Conservation (phyloP, 2,888 invertebrate species). For the Drosophila setosimentum region DNA sequence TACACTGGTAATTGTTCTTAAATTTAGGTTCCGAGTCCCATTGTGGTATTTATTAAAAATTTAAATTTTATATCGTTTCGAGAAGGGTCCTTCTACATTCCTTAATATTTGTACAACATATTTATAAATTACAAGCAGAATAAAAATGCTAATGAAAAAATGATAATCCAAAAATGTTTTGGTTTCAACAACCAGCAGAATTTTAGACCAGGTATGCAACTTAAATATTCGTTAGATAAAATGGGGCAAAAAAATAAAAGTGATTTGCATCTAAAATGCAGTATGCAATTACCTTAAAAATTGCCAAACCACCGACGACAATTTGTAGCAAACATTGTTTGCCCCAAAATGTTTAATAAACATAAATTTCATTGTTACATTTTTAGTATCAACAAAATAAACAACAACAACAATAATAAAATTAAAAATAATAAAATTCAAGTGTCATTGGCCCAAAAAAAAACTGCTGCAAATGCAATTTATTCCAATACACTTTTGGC, state of each 20-base stretch:
- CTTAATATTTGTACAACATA: background rate
- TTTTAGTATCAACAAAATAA: constrained; percentile 8
- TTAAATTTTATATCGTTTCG: background rate
- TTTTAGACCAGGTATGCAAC: constrained; percentile 10
- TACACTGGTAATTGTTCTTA: background rate
- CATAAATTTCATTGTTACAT: constrained; percentile 39
- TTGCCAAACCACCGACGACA: constrained; percentile 30
- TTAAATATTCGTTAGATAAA: constrained; percentile 45
- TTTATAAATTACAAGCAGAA: background rate
- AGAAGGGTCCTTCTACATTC: background rate
- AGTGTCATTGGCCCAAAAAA: constrained; percentile 46
- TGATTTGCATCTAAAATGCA: constrained; percentile 63
- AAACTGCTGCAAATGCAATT: constrained; percentile 62
- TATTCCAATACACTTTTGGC: constrained; percentile 77
- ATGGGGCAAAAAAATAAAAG: constrained; percentile 13
- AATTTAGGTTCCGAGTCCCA: background rate
- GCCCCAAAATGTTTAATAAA: constrained; percentile 46
- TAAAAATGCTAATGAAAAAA: background rate
- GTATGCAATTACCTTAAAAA: constrained; percentile 63
- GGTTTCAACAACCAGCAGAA: background rate
- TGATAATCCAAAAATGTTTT: background rate
- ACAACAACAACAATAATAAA: constrained; percentile 6
- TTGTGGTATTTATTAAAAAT: background rate
- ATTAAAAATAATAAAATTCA: constrained; percentile 10
- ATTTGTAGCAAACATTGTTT: constrained; percentile 34